Base-by-base conservation (phyloP, 2,113 vertebrate genomes). In the Cyprinus carpio region DNA sequence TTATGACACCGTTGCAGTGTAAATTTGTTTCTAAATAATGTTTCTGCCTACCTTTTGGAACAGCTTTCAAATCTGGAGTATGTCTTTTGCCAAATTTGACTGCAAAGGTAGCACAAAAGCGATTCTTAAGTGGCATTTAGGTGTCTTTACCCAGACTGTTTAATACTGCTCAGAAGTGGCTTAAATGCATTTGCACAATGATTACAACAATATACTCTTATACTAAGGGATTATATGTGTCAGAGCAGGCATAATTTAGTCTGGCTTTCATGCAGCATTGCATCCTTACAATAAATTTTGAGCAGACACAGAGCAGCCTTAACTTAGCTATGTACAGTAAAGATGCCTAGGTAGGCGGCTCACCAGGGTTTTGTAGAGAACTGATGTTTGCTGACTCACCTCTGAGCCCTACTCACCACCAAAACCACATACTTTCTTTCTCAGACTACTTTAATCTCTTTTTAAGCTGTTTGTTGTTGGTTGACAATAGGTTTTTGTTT, bases 401-500 rank as follows among this genome's bases (percentile, higher is more conserved):
- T 46, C 37, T n/a, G 27, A 65, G 27, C 71, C 71, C 71, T 23
- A n/a, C 71, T 43, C 18, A 46, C 10, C 71, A 75, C 6, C 20
- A 43, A 20, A 31, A 16, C 15, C 46, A 76, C 15, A 31, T 7
- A 56, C 25, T 20, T 20, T 56, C 7, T 34, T 67, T 67, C 43
- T 72, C 69, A 11, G 4, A 71, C 34, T 40, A 27, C 40, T 49
- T 75, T 49, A 27, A 49, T 46, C 43, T 75, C 8, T 29, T 43
- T 49, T 43, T 27, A 46, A 71, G 75, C n/a, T 5, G 25, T 27
- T 51, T 86, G 34, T 15, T 71, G 56, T 69, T 40, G 54, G 16
- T 6, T 67, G 69, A 67, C 51, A 83, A 62, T 83, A 49, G 37
- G 78, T 12, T 23, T 43, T 25, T 86, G 67, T 64, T 60, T 64